phyloP scores from a whole-genome alignment of 2,113 vertebrate genomes.

The Oreotrochilus melanogaster region DNA sequence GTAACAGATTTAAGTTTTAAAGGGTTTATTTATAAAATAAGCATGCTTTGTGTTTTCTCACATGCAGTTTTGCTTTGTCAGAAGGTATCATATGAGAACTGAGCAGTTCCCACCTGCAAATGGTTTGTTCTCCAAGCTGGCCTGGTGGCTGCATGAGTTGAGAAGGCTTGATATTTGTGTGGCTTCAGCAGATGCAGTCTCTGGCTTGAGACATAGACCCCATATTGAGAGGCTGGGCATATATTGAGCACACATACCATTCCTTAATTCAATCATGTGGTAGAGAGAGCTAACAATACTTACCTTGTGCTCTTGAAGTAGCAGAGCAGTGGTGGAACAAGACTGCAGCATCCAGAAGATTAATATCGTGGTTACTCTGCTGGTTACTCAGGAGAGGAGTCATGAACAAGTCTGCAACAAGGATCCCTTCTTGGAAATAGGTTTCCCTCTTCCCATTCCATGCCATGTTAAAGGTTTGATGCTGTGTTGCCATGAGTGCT shows the following conservation, averaged over 20 bases:
- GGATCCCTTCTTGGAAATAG: not conserved
- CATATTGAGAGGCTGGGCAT: not conserved
- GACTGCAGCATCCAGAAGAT: not conserved
- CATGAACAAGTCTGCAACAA: not conserved
- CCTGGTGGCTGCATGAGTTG: not conserved
- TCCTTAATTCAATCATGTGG: not conserved
- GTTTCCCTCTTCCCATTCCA: not conserved
- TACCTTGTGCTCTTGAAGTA: not conserved
- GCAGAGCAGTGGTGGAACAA: not conserved
- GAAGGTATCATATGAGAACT: accelerated
- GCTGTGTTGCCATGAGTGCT: not conserved
- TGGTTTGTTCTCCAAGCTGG: accelerated
- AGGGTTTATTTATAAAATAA: not conserved
- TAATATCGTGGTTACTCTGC: not conserved
- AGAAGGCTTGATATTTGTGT: accelerated
- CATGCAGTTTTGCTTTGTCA: not conserved
- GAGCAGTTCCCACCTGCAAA: not conserved
- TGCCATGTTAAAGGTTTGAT: too few species aligned
- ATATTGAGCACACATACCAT: not conserved
- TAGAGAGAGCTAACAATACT: not conserved
- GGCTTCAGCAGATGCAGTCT: not conserved
- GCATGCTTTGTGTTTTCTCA: not conserved
- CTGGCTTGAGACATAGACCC: not conserved
- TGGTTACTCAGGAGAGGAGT: not conserved
- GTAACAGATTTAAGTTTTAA: not conserved